Base-by-base conservation (phyloP, 2,113 vertebrate species). In the Chaetops frenatus region DNA sequence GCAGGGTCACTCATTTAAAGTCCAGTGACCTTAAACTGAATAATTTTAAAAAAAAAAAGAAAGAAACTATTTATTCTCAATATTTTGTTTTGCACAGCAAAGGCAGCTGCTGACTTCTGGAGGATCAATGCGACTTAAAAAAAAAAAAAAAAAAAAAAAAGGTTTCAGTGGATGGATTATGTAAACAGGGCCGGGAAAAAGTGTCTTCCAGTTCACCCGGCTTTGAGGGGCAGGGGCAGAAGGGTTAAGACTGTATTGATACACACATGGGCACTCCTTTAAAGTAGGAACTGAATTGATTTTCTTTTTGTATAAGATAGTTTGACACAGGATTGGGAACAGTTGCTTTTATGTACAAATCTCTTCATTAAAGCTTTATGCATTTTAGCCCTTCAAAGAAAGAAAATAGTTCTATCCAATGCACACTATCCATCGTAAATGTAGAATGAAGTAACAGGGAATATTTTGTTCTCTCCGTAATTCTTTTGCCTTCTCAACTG, bases 51-150 rank as follows among this genome's bases (percentile, higher is more conserved):
- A 27, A 98, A 97, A 96, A 15, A 73, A 98, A 98, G 97, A 98
- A 98, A 98, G 98, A 98, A 98, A 95, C 98, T 99, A 99, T 99
- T 99, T 99, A 99, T 99, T 99, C 99, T 99, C 98, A 96, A 98
- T 98, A 98, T 98, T 98, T 98, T 99, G 98, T 99, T 99, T 99
- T 99, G 99, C 99, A 99, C 99, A 99, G 99, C 98, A 97, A 99
- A 98, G 99, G 99, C 99, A 99, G 99, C 99, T 99, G 99, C 98
- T 98, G 98, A 98, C 98, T 98, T 98, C 98, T 97, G 97, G 98
- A 98, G 97, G 97, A 98, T 98, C 97, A 97, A 96, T 98, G 97
- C 94, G 94, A 98, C 98, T 95, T 95, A 80, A 89, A 92, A 88
- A 91, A 64, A 87, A 88, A 90, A 92, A 79, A 88, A 83, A 91